A percentile compares a stretch with the other conserved stretches of the same genome.
Conservation (phyloP, 2,113 vertebrate genomes). For the Stomatorhinus ivindoensis region DNA sequence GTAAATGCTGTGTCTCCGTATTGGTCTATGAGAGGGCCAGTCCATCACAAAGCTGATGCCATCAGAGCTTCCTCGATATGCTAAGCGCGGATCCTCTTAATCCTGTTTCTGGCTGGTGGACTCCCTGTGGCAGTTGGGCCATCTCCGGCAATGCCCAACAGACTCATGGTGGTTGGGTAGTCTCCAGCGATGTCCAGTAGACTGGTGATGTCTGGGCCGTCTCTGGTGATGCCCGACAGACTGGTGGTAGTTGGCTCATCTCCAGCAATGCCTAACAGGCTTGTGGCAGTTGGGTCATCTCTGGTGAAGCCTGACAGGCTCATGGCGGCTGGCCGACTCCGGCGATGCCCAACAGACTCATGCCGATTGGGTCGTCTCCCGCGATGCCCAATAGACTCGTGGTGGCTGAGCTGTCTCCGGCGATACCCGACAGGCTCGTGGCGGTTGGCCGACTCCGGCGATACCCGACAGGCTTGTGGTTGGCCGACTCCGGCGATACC, state of each 20-base stretch:
- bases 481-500: not conserved
- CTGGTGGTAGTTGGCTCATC: no score
- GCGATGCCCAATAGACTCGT: not conserved
- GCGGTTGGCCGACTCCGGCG: no score
- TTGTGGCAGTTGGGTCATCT: no score
- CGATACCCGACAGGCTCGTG: no score
- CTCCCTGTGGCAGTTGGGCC: not conserved
- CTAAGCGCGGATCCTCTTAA: not conserved
- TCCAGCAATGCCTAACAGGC: no score
- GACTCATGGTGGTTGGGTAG: not conserved
- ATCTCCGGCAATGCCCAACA: not conserved
- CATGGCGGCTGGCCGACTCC: no score
- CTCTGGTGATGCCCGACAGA: no score
- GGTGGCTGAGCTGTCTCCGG: not conserved
- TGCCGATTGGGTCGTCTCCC: not conserved
- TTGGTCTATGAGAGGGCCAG: not conserved
- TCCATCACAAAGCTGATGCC: not conserved
- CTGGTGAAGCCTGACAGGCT: not conserved
- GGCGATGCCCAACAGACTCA: not conserved
- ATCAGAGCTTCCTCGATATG: not conserved
- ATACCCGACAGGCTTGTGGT: no score
- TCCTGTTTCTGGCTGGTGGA: not conserved
- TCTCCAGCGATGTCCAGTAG: not conserved
- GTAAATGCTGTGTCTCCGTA: not conserved
- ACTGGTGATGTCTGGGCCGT: not conserved